These are phyloP conservation scores for Heloderma charlesbogerti DNA, from an alignment of 2,113 vertebrate species.

Conservation along the genomic window DNA sequence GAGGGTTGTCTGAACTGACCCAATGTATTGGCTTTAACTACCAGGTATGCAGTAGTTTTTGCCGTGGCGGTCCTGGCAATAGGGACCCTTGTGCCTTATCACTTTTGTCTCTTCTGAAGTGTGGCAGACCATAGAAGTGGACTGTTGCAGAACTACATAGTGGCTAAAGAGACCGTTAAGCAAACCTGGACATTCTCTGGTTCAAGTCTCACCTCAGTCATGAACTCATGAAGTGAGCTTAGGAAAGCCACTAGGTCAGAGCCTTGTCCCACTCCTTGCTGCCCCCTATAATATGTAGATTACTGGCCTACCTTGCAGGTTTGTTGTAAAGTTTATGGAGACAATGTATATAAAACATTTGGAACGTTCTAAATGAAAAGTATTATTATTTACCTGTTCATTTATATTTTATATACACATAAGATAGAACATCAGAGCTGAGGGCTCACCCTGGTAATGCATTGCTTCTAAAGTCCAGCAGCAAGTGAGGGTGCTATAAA, in stretches of 20 bases:
- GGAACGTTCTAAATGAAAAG: not conserved
- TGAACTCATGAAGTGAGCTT: not conserved
- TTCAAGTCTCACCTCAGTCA: not conserved
- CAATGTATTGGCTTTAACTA: too few species aligned
- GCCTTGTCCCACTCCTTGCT: not conserved
- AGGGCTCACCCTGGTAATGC: not conserved
- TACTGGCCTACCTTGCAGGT: not conserved
- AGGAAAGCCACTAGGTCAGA: not conserved
- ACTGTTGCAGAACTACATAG: not conserved
- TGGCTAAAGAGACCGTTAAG: not conserved
- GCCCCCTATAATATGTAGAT: not conserved
- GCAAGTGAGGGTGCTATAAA: constrained; percentile 17
- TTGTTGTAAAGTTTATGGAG: not conserved
- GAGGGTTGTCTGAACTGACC: too few species aligned
- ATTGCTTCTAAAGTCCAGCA: constrained; percentile 29
- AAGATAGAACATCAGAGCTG: constrained; percentile 28
- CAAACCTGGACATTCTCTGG: not conserved
- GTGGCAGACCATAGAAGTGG: not conserved
- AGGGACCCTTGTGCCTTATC: too few species aligned
- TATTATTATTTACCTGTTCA: not conserved
- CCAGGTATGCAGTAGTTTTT: not conserved
- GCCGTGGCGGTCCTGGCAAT: not conserved
- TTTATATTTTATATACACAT: not conserved
- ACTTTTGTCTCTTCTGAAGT: not conserved
- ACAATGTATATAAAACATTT: not conserved